Evolutionary conservation across 2,113 vertebrate species (phyloP).

Genomic region (Garra rufa): DNA sequence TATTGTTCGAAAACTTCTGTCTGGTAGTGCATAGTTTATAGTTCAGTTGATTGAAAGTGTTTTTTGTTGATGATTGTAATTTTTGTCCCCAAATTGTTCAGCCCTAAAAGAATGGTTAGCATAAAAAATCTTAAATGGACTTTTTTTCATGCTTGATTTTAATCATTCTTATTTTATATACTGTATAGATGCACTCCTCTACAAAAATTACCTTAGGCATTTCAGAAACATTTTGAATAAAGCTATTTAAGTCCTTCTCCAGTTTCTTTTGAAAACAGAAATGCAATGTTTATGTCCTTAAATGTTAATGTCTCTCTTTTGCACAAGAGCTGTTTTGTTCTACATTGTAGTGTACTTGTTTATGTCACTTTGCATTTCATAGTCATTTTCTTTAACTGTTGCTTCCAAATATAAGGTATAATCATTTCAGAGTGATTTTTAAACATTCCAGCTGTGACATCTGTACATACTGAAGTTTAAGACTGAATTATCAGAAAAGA

Average conservation of each 20-base stretch:
- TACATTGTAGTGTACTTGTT: not conserved
- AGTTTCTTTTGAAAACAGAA: not conserved
- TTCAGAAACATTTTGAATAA: not conserved
- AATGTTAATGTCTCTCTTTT: not conserved
- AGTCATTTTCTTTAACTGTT: not conserved
- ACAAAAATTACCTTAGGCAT: not conserved
- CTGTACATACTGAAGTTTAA: not conserved
- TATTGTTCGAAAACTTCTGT: no score
- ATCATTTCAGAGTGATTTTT: not conserved
- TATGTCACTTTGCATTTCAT: not conserved
- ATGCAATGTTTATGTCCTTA: not conserved
- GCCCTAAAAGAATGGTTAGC: not conserved
- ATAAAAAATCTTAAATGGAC: not conserved
- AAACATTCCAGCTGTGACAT: not conserved
- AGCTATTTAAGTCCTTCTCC: not conserved
- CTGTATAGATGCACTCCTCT: not conserved
- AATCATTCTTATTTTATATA: not conserved
- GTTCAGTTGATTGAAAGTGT: no score
- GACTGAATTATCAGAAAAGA: not conserved
- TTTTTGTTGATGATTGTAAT: not conserved
- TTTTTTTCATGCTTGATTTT: not conserved
- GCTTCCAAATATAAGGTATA: not conserved
- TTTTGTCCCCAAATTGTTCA: not conserved
- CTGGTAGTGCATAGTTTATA: no score
- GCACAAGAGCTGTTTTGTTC: not conserved